These are phyloP conservation scores for Lypha dubia DNA, from an alignment of 2,888 invertebrate species.

Conservation along the genomic window DNA sequence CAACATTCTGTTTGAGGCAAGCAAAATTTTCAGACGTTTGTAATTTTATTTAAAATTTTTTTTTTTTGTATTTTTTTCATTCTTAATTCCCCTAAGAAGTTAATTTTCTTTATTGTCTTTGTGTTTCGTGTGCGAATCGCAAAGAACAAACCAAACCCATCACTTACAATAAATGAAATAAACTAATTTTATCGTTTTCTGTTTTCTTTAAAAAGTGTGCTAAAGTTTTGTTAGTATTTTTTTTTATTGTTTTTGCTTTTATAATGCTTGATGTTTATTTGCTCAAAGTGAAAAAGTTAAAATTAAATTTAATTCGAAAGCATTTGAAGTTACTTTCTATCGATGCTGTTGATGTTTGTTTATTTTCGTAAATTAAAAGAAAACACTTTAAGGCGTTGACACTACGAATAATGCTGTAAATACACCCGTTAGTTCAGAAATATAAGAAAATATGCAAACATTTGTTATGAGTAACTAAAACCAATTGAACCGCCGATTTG, in stretches of 20 bases:
- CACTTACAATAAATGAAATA: neutral
- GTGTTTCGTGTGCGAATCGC: neutral
- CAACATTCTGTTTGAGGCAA: too few species aligned
- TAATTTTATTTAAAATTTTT: neutral
- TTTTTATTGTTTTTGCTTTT: neutral
- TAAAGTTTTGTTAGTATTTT: neutral
- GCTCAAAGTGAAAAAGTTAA: neutral
- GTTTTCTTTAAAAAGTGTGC: neutral
- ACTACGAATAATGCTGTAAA: neutral
- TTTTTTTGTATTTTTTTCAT: neutral
- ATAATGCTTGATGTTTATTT: conserved; percentile 9
- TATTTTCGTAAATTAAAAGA: neutral
- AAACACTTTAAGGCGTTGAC: neutral
- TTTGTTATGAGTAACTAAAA: neutral
- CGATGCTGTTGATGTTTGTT: neutral
- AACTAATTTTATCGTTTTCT: neutral
- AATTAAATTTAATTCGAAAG: neutral
- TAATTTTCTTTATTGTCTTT: neutral
- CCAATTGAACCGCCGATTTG: too few species aligned
- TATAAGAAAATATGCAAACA: neutral
- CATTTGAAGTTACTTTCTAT: neutral
- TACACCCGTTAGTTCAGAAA: neutral
- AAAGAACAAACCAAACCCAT: neutral
- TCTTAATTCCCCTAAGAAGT: neutral
- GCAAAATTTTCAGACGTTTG: neutral